Evolutionary conservation across 2,888 invertebrate species (phyloP), one percentile per base, ranked within the genome.

Genomic region (Tholera decimalis): DNA sequence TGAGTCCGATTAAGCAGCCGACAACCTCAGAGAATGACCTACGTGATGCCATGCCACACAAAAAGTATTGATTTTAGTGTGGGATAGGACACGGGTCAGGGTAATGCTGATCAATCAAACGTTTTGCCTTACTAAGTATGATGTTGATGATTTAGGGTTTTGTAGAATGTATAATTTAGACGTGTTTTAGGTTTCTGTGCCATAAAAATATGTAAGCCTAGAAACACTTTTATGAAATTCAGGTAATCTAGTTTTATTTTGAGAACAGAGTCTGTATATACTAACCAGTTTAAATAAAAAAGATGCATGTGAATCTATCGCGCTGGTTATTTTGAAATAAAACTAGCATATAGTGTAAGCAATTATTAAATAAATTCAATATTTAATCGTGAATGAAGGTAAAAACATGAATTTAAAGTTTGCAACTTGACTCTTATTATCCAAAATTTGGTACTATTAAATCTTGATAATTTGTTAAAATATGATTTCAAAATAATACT

Each of bases 121-220:
- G 57, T 15, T 46, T 47, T 58, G 9, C 33, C 9, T 26, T 7
- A 39, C 43, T 59, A 49, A 69, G 43, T 50, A 54, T 41, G 39
- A 7, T 41, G 18, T 49, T 41, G 39, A 7, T 41, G 18, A 67
- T 53, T 47, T 15, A 15, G 7, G 43, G 33, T 44, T 39, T 64
- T 64, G 63, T 55, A 51, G 24, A 24, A 61, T 55, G 3, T 39
- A 43, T n/a, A n/a, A n/a, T n/a, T 77, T 59, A 18, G 2, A 35
- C 26, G n/a, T 44, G 7, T 15, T 39, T 43, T 46, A 26, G 18
- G 35, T 41, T 54, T 57, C 1, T 58, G 37, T 49, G 35, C 20
- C 46, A 53, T 41, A 39, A 53, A 39, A n/a, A n/a, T n/a, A 35
- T 39, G 3, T 28, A 26, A 24, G 5, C 43, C n/a, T 18, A 47